A percentile compares a stretch with the other conserved stretches of the same genome.
These are phyloP conservation scores for Manacus vitellinus DNA, from an alignment of 2,113 vertebrate species.

Conservation along the genomic window DNA sequence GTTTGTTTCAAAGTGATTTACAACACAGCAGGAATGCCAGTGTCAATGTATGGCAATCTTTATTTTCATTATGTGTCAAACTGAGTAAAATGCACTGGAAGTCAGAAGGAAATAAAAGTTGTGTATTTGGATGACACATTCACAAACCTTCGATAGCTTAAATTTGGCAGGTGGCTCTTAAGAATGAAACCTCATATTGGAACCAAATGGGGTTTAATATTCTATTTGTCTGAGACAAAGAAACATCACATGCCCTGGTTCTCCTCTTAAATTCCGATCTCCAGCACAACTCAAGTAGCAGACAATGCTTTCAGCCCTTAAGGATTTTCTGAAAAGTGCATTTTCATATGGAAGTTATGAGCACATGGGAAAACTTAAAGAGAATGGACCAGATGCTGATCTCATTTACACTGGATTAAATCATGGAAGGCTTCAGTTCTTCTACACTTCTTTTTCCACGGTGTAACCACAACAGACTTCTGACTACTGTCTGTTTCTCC, in stretches of 20 bases:
- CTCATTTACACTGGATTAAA: neutral
- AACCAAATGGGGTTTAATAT: neutral
- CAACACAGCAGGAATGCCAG: neutral
- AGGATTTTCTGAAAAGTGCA: neutral
- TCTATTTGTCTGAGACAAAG: neutral
- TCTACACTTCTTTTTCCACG: conserved; percentile 10
- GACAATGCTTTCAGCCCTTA: neutral
- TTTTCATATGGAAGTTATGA: neutral
- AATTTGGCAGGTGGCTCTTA: neutral
- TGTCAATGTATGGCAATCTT: neutral
- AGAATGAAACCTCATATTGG: neutral
- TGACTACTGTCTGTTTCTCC: neutral
- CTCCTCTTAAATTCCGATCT: neutral
- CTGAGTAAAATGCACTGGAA: neutral
- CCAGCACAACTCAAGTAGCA: neutral
- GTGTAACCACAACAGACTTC: neutral
- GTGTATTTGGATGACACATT: neutral
- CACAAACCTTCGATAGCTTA: neutral
- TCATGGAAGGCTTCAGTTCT: neutral
- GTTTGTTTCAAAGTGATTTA: neutral
- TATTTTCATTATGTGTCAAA: neutral
- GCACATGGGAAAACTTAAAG: neutral
- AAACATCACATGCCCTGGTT: neutral
- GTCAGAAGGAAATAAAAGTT: neutral
- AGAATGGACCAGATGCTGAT: conserved; percentile 17